Percentiles rank a stretch among this genome's conserved stretches.
Conservation (phyloP, 2,888 invertebrate species). For the Idaea biselata region DNA sequence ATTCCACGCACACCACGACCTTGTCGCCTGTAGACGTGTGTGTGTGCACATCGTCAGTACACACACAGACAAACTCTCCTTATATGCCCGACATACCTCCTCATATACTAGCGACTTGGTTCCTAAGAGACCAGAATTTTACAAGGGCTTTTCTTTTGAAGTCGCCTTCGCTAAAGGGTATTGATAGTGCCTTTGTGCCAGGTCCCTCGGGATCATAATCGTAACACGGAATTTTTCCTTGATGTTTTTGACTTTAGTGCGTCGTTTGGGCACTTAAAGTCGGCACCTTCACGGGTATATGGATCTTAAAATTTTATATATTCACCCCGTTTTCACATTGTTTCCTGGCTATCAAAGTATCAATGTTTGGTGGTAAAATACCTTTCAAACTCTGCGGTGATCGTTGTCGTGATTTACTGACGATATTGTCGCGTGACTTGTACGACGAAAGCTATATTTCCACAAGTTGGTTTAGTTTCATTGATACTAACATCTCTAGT, state of each 20-base stretch:
- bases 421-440: conserved; percentile 1
- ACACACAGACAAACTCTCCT: conserved; percentile 44
- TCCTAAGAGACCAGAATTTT: conserved; percentile 74
- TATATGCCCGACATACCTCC: conserved; percentile 49
- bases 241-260: conserved; percentile 22
- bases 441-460: background rate
- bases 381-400: background rate
- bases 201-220: conserved; percentile 50
- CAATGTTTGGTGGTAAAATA: background rate
- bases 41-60: conserved; percentile 45
- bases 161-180: conserved; percentile 46
- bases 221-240: conserved; percentile 47
- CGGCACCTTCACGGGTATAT: background rate
- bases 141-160: conserved; percentile 74
- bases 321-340: background rate
- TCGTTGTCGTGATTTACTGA: background rate
- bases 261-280: conserved; percentile 16
- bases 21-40: conserved; percentile 14
- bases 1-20: conserved; percentile 53
- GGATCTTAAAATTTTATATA: background rate
- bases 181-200: conserved; percentile 63
- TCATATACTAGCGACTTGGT: conserved; percentile 50
- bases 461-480: background rate
- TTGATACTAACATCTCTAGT: background rate
- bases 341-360: background rate